phyloP scores from a whole-genome alignment of 1,140 invertebrate genomes.

The Aleiodes sp. region DNA sequence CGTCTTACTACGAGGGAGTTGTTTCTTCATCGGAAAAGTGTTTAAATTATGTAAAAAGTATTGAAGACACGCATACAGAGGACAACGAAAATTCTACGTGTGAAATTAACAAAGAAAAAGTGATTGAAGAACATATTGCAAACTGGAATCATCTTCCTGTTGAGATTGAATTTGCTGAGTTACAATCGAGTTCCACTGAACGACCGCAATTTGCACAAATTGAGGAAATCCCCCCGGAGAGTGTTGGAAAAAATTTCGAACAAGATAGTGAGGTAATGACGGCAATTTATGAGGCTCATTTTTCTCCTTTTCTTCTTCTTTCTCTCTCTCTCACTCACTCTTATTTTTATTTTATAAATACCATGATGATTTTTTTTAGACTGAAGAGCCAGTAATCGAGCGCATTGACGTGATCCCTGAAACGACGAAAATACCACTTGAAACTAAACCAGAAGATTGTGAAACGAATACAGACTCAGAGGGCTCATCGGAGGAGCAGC shows the following conservation, averaged over 20 bases:
- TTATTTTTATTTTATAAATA: background rate
- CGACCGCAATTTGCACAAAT: constrained; percentile 60
- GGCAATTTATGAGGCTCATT: background rate
- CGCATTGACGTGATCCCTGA: constrained; percentile 61
- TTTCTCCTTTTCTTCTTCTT: background rate
- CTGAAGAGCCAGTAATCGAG: constrained; percentile 54
- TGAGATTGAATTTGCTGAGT: constrained; percentile 59
- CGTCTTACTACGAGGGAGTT: constrained; percentile 53
- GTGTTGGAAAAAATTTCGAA: constrained; percentile 48
- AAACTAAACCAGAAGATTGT: constrained; percentile 30
- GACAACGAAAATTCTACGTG: constrained; percentile 28
- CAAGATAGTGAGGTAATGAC: constrained; percentile 51
- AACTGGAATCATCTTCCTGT: constrained; percentile 33
- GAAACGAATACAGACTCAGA: constrained; percentile 52
- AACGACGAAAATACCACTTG: constrained; percentile 51
- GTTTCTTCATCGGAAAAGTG: constrained; percentile 59
- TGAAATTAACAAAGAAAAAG: constrained; percentile 23
- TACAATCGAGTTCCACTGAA: constrained; percentile 59
- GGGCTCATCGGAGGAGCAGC: constrained; percentile 44
- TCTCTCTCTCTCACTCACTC: background rate
- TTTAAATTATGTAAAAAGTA: constrained; percentile 61
- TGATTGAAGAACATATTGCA: constrained; percentile 27
- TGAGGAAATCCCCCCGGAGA: constrained; percentile 57
- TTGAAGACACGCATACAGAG: constrained; percentile 48
- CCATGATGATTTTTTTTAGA: constrained; percentile 36